These are phyloP conservation scores for Coptotermes formosanus DNA, from an alignment of 1,140 invertebrate species.

Conservation along the genomic window DNA sequence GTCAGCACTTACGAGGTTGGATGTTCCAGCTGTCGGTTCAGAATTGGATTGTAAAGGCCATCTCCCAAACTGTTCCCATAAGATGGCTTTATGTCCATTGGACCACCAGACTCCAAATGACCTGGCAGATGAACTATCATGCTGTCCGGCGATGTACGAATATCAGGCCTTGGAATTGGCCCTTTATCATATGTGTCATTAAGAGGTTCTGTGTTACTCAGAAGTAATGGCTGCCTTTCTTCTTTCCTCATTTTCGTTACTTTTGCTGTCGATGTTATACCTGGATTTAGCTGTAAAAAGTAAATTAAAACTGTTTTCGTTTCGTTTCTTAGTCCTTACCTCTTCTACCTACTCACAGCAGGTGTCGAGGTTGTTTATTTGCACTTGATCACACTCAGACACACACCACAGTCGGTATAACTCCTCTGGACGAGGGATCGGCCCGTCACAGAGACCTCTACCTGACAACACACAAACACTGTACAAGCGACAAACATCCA, in stretches of 20 bases:
- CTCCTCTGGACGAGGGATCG: too few relatives aligned
- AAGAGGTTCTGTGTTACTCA: constrained; percentile 35
- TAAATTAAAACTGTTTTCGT: neutral
- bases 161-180: constrained; percentile 37
- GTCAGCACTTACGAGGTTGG: constrained; percentile 60
- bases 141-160: constrained; percentile 47
- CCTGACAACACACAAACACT: too few relatives aligned
- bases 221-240: constrained; percentile 50
- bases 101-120: constrained; percentile 44
- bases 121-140: constrained; percentile 45
- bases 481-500: too few relatives aligned
- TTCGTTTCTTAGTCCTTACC: too few relatives aligned
- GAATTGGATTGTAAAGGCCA: constrained; percentile 56
- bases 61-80: neutral
- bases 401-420: too few relatives aligned
- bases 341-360: too few relatives aligned
- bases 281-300: neutral
- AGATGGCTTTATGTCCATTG: constrained; percentile 40
- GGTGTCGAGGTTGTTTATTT: too few relatives aligned
- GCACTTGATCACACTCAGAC: too few relatives aligned
- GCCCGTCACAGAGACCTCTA: too few relatives aligned
- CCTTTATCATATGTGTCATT: constrained; percentile 39
- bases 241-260: constrained; percentile 41
- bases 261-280: neutral
- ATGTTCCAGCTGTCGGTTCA: constrained; percentile 66